Evolutionary conservation across 2,888 invertebrate species (phyloP), one percentile per base, ranked within the genome.

Genomic region (Lithosia quadra): DNA sequence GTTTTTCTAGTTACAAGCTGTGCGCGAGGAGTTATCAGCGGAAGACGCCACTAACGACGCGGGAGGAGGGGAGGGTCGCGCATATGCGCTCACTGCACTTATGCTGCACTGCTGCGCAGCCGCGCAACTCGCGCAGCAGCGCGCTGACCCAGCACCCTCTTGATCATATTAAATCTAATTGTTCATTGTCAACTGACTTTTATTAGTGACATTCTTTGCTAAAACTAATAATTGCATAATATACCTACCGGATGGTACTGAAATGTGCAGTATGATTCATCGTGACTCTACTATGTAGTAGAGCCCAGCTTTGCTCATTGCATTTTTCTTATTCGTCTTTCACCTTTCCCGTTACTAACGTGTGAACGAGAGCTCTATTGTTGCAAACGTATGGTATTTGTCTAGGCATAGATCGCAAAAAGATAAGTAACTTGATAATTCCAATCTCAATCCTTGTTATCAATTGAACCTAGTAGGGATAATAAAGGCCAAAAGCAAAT

Each of bases 81-180:
- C 98, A 10, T 98, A 98, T 90, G 98, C 98, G 0, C 95, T 99
- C 74, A 98, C 99, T 63, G 97, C 99, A 65, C 96, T 99, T 76
- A 98, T 99, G 97, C 95, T 99, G 77, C 99, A 99, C 92, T 98
- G 98, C 91, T 99, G 99, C 92, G 98, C 99, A 5, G 99, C 98
- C 4, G 96, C 99, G 71, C 99, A 99, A 87, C 96, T 97, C 80
- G 97, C 97, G 57, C 92, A 93, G 80, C 91, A 91, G 70, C 87
- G 85, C 57, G 81, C 85, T 2, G 86, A 88, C 22, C 78, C 84
- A 1, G 82, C 89, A 72, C 87, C 90, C 68, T 88, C 91, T 83
- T 92, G 90, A 92, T 85, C 76, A 72, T 76, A 90, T 83, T 91
- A 90, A 86, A 91, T 59, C 69, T 81, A 84, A 79, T 78, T 85